Evolutionary conservation across 2,888 invertebrate genomes (phyloP).

Genomic region (Sphecodes monilicornis): DNA sequence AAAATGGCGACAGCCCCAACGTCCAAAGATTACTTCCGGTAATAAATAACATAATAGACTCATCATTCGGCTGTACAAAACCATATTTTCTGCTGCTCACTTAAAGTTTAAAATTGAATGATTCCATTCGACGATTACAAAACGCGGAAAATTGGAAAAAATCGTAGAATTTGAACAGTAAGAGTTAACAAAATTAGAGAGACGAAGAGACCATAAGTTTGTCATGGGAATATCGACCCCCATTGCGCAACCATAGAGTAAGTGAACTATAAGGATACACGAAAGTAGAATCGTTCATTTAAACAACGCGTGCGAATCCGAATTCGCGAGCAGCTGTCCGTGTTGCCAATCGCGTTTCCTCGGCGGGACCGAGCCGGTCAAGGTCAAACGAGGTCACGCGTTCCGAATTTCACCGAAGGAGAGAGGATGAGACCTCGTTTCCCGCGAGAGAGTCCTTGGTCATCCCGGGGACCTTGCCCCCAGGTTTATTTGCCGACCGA

Average conservation of each 20-base stretch:
- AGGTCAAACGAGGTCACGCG: conserved; percentile 69
- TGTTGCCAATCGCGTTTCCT: conserved; percentile 24
- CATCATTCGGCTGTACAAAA: too few relatives aligned
- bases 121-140: neutral
- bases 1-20: too few relatives aligned
- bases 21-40: too few relatives aligned
- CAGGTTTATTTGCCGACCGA: neutral
- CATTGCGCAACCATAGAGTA: neutral
- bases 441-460: neutral
- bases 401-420: conserved; percentile 53
- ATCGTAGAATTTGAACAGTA: neutral
- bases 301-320: conserved; percentile 26
- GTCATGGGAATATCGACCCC: neutral
- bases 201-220: neutral
- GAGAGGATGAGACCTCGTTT: conserved; percentile 15
- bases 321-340: conserved; percentile 43
- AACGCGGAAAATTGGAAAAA: too few relatives aligned
- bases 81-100: neutral
- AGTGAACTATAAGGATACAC: neutral
- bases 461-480: conserved; percentile 11
- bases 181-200: neutral
- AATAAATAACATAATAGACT: too few relatives aligned
- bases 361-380: conserved; percentile 30
- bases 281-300: neutral
- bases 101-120: neutral